Percentiles rank a stretch among this genome's conserved stretches.
These are phyloP conservation scores for Calameuta idolon DNA, from an alignment of 2,888 invertebrate species.

Conservation along the genomic window DNA sequence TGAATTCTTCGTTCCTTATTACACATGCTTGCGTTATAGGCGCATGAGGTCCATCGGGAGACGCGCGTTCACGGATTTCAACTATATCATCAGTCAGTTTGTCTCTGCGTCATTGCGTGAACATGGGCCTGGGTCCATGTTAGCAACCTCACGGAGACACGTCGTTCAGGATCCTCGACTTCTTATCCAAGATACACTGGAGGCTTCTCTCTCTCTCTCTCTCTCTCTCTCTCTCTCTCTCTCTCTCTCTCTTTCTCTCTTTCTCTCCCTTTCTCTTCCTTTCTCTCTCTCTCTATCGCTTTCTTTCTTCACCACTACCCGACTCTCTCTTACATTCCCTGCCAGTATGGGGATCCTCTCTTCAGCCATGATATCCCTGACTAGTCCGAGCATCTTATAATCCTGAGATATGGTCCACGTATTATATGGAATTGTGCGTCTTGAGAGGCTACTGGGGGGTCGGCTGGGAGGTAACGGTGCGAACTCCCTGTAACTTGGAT, in stretches of 20 bases:
- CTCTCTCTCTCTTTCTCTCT: no score
- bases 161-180: not conserved
- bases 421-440: conserved; percentile 61
- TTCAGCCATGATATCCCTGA: conserved; percentile 29
- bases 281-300: conserved; percentile 20
- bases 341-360: not conserved
- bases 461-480: conserved; percentile 42
- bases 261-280: conserved; percentile 19
- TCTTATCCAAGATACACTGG: no score
- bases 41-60: not conserved
- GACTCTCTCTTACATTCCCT: conserved; percentile 6
- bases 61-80: conserved; percentile 34
- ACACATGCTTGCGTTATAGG: conserved; percentile 41
- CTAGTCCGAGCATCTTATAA: conserved; percentile 47
- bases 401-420: conserved; percentile 65
- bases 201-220: conserved; percentile 15
- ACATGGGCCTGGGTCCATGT: conserved; percentile 1
- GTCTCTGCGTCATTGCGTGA: conserved; percentile 8
- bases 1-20: conserved; percentile 45
- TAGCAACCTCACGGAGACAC: not conserved
- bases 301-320: conserved; percentile 10
- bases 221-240: conserved; percentile 20
- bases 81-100: conserved; percentile 38
- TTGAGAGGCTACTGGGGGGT: conserved; percentile 48
- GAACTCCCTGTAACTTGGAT: conserved; percentile 49